phyloP scores from a whole-genome alignment of 1,140 invertebrate species.

The Brachionus rotundiformis region DNA sequence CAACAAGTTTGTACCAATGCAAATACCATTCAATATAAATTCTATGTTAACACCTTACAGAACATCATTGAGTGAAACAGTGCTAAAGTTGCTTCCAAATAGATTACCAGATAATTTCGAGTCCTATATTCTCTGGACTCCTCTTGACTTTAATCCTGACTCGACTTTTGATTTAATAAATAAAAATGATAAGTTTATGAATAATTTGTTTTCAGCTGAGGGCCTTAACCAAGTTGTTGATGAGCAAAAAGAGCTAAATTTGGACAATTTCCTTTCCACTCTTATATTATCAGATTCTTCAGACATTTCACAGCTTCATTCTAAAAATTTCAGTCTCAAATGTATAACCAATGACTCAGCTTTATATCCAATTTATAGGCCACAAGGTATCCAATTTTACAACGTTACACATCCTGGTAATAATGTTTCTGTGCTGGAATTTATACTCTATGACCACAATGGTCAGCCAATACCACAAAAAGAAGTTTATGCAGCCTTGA shows the following conservation, averaged over 20 bases:
- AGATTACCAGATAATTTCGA: not conserved
- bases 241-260: constrained; percentile 4
- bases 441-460: constrained; percentile 36
- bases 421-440: not conserved
- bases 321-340: not conserved
- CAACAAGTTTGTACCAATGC: constrained; percentile 45
- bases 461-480: constrained; percentile 19
- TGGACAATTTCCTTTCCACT: constrained; percentile 37
- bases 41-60: not conserved
- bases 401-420: not conserved
- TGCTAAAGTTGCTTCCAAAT: not conserved
- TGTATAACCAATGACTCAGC: not conserved
- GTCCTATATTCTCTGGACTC: constrained; percentile 39
- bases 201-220: constrained; percentile 11
- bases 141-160: constrained; percentile 31
- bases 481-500: not conserved
- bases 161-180: constrained; percentile 48
- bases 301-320: not conserved
- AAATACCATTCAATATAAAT: constrained; percentile 40
- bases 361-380: constrained; percentile 1
- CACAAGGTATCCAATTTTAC: constrained; percentile 16
- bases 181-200: constrained; percentile 51
- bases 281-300: constrained; percentile 9
- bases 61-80: constrained; percentile 19
- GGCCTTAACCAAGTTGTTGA: not conserved